Percentiles rank a stretch among this genome's conserved stretches.
Conservation (phyloP, 2,113 vertebrate species). For the Macrotis lagotis region DNA sequence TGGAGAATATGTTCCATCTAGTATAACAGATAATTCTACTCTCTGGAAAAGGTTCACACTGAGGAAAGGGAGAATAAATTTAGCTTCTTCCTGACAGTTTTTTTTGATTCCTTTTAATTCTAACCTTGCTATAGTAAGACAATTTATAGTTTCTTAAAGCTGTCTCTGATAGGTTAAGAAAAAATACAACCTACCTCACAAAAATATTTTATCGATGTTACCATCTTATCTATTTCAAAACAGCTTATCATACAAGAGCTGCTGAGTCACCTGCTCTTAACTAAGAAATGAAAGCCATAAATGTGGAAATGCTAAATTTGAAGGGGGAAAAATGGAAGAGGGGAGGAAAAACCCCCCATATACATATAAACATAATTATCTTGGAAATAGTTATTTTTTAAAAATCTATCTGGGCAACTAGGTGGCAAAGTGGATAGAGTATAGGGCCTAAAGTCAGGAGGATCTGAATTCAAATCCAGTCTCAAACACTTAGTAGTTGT, state of each 20-base stretch:
- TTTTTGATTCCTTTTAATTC: slow-evolving; percentile 76
- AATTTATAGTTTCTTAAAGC: slow-evolving; percentile 73
- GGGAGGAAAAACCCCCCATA: slow-evolving; percentile 30
- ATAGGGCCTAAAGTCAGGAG: no score
- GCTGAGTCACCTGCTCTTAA: slow-evolving; percentile 76
- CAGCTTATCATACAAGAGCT: slow-evolving; percentile 63
- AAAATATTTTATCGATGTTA: slow-evolving; percentile 72
- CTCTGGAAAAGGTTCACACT: neutral
- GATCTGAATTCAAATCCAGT: no score
- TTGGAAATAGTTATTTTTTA: neutral
- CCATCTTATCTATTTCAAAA: slow-evolving; percentile 70
- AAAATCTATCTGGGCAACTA: neutral
- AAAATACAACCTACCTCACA: slow-evolving; percentile 69
- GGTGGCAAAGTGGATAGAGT: no score
- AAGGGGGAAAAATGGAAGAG: slow-evolving; percentile 26
- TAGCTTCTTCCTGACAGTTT: slow-evolving; percentile 65
- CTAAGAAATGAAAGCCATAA: slow-evolving; percentile 70
- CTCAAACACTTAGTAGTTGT: no score
- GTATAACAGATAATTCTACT: slow-evolving; percentile 63
- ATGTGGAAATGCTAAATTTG: slow-evolving; percentile 63
- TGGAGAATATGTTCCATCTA: neutral
- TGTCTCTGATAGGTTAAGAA: slow-evolving; percentile 58
- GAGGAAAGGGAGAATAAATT: slow-evolving; percentile 67
- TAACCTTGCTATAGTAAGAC: slow-evolving; percentile 63
- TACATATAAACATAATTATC: neutral